Base-by-base conservation (phyloP, 2,888 invertebrate genomes). In the Coecobrya sp. region DNA sequence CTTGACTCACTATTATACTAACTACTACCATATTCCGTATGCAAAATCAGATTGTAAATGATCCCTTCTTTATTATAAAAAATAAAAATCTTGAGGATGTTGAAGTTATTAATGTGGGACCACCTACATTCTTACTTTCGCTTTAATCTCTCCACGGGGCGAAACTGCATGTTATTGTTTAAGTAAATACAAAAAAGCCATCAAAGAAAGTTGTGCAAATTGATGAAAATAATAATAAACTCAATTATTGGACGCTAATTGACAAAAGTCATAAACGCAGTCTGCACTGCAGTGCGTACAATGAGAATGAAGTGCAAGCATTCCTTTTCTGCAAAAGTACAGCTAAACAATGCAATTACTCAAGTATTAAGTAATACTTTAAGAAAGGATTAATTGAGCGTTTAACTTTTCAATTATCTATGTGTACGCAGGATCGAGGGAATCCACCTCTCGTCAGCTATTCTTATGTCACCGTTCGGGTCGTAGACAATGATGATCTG, bases 401-500 rank as follows among this genome's bases (percentile, higher is more conserved):
- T 42, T 89, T 82, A 82, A 82, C 62, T 85, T 85, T 89, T 59
- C 70, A 89, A 85, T 89, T 59, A 84, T 73, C 76, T 19, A 27
- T 65, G 30, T 89, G 68, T 68, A n/a, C 49, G 0, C 95, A 98
- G 98, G 98, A 98, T 96, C 97, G 98, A 10, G 98, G 98, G 0
- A 96, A 97, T 0, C 98, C 98, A 0, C 97, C 97, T 2, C 97
- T 97, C 93, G 97, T 97, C 95, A 96, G 97, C 7, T 98, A 97
- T 94, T 97, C 98, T 0, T 97, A 97, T 0, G 96, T 98, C 3
- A 97, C 96, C 86, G 97, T 98, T 76, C 96, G 96, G 49, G 97
- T 98, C 0, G 96, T 96, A 90, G 98, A 98, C 95, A 97, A 97
- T 93, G 98, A 98, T 94, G 98, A 98, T 96, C 96, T 98, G 84